Evolutionary conservation across 2,888 invertebrate genomes (phyloP), one percentile per base, ranked within the genome.

Genomic region (Petrolisthes manimaculis): DNA sequence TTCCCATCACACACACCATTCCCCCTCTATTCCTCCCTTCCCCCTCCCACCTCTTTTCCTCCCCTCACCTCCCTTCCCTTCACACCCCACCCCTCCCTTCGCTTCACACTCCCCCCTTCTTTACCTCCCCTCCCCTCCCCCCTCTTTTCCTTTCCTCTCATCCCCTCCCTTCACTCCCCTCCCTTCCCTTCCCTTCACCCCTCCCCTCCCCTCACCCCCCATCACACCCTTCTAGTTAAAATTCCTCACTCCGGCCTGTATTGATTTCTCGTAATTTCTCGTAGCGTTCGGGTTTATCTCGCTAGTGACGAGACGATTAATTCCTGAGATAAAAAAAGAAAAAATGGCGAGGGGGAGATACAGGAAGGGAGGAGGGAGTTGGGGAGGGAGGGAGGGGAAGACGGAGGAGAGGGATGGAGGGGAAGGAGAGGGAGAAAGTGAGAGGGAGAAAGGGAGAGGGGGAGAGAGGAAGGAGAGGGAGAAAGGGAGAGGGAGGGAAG

Each of bases 221-320:
- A 6, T 21, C n/a, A 14, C 71, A 6, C 71, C 14, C 71, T 6
- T 6, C n/a, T 21, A 71, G n/a, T 71, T 71, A 71, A 71, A 71
- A 71, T 71, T 71, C 71, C 71, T n/a, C n/a, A n/a, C 71, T 6
- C 71, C 21, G 71, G n/a, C n/a, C 6, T 4, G 71, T 71, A 71
- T 71, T 21, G 71, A 71, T 71, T 71, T 71, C 71, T 71, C 71
- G 71, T 71, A 71, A 71, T 71, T 71, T 71, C 71, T 71, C 71
- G 71, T 21, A 71, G 71, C 71, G 71, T 21, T 71, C 71, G 14
- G 71, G 71, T 71, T 71, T 71, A 71, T 71, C 71, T 71, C 71
- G 71, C 71, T 71, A 77, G 37, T 77, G 53, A 77, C 51, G 53
- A 77, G 77, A 77, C 37, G 77, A 53, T 51, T 51, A 53, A 53